Percentiles rank a stretch among this genome's conserved stretches.
phyloP scores from a whole-genome alignment of 2,888 invertebrate genomes.

The Chloromyia formosa region DNA sequence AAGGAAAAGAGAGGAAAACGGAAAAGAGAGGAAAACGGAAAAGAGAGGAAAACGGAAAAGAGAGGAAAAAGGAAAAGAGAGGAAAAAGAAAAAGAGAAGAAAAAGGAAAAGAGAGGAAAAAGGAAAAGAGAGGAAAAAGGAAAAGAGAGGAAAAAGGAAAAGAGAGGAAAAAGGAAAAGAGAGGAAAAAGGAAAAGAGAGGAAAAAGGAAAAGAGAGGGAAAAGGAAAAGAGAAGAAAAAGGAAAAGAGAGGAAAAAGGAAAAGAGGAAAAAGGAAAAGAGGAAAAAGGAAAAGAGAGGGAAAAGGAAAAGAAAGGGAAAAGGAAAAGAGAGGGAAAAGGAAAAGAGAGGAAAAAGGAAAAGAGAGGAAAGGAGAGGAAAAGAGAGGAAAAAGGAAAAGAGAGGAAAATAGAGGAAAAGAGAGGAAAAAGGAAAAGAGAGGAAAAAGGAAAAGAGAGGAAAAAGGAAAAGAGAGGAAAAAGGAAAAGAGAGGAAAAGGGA shows the following conservation, averaged over 20 bases:
- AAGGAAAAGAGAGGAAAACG: too few relatives aligned
- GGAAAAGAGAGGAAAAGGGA: not conserved
- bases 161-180: not conserved
- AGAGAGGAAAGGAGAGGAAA: not conserved
- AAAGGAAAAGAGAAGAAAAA: not conserved
- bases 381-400: not conserved
- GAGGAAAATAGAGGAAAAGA: too few relatives aligned
- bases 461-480: not conserved
- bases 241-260: not conserved
- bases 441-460: not conserved
- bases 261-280: not conserved
- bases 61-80: not conserved
- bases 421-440: not conserved
- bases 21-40: not conserved
- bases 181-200: not conserved
- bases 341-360: not conserved
- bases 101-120: not conserved
- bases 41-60: not conserved
- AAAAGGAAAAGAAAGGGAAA: not conserved
- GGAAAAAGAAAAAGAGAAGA: not conserved
- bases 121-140: not conserved
- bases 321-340: not conserved
- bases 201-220: not conserved
- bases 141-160: not conserved
- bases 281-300: not conserved